Evolutionary conservation across 2,797 vertebrate genomes (phyloP).

Genomic region (Poeciliopsis paucimaculata): DNA sequence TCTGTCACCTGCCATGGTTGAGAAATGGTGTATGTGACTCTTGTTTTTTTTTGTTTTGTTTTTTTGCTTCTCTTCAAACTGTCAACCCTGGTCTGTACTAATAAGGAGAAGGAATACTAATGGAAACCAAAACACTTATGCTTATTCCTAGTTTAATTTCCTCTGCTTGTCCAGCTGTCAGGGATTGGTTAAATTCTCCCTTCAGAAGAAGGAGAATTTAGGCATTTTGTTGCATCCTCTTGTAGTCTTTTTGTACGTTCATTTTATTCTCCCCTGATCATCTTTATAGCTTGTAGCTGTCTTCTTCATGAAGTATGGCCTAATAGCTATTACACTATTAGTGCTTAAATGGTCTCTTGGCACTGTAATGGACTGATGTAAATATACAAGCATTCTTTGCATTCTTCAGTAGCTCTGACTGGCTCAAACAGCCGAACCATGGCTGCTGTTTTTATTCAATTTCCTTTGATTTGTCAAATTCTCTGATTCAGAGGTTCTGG

Average conservation of each 20-base stretch:
- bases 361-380: conserved; percentile 55
- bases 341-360: conserved; percentile 64
- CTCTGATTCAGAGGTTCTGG: conserved; percentile 40
- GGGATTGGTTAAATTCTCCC: conserved; percentile 26
- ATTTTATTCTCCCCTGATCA: conserved; percentile 29
- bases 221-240: conserved; percentile 15
- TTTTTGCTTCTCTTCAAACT: conserved; percentile 39
- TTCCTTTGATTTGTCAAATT: conserved; percentile 30
- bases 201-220: conserved; percentile 5
- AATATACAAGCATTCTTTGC: conserved; percentile 50
- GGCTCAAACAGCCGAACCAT: conserved; percentile 43
- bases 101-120: conserved; percentile 65
- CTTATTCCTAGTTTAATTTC: conserved; percentile 52
- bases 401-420: conserved; percentile 31
- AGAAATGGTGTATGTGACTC: conserved; percentile 42
- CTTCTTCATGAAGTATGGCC: conserved; percentile 47
- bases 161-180: conserved; percentile 1
- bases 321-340: conserved; percentile 68
- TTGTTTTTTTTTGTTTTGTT: conserved; percentile 24
- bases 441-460: conserved; percentile 16
- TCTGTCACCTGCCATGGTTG: conserved; percentile 47
- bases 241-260: conserved; percentile 16
- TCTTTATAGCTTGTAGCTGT: conserved; percentile 46
- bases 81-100: conserved; percentile 53
- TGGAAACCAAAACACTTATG: conserved; percentile 69